Conservation (phyloP, 2,888 invertebrate genomes). For the Drosophila mettleri region DNA sequence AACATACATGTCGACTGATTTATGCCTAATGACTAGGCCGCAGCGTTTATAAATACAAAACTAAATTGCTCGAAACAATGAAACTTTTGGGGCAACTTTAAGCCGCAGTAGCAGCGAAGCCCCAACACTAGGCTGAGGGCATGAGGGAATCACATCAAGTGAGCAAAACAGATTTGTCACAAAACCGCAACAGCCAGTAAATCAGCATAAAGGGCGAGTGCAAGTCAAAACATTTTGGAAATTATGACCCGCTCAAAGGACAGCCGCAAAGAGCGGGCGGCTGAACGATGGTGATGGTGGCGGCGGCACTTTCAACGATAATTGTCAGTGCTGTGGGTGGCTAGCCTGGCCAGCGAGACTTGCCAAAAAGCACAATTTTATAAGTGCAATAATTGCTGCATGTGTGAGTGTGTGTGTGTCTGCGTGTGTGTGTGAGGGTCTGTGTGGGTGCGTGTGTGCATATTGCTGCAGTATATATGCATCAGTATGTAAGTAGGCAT, state of each 20-base stretch:
- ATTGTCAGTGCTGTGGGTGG: slow-evolving; percentile 58
- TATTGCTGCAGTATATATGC: slow-evolving; percentile 17
- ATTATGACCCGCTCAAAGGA: slow-evolving; percentile 73
- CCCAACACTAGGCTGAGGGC: neutral
- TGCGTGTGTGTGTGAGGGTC: slow-evolving; percentile 17
- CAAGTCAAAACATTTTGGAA: slow-evolving; percentile 79
- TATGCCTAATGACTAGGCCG: slow-evolving; percentile 71
- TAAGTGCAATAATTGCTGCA: slow-evolving; percentile 76
- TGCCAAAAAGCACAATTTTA: slow-evolving; percentile 61
- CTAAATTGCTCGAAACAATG: slow-evolving; percentile 77
- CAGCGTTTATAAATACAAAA: slow-evolving; percentile 70
- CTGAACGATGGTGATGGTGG: neutral
- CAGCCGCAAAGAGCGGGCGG: slow-evolving; percentile 43
- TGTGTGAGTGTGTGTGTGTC: slow-evolving; percentile 26
- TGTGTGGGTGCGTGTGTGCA: slow-evolving; percentile 20
- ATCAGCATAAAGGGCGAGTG: slow-evolving; percentile 78
- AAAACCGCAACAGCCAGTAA: slow-evolving; percentile 80
- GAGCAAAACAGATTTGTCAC: slow-evolving; percentile 80
- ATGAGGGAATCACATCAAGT: slow-evolving; percentile 71
- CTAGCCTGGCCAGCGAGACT: slow-evolving; percentile 22
- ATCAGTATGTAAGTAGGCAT: slow-evolving; percentile 45
- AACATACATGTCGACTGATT: slow-evolving; percentile 56
- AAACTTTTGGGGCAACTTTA: slow-evolving; percentile 71
- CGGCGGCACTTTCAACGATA: slow-evolving; percentile 58
- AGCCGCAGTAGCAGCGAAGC: slow-evolving; percentile 39